These are phyloP conservation scores for Metridium senile DNA, from an alignment of 92 coral and sea anemone species.

Conservation along the genomic window DNA sequence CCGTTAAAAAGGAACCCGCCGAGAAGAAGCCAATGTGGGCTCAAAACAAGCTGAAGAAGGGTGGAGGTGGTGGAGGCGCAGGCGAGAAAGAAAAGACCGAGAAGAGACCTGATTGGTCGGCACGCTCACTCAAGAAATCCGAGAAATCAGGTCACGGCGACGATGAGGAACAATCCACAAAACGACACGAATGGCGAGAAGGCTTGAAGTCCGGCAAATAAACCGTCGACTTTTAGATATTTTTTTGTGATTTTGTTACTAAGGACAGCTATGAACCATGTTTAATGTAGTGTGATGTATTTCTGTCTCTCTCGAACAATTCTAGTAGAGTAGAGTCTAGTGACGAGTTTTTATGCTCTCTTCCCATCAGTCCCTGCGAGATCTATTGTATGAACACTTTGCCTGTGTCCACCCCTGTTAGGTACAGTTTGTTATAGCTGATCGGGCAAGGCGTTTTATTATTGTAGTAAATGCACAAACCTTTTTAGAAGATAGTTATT, in stretches of 20 bases:
- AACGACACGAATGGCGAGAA: slow-evolving; percentile 85
- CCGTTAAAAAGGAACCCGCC: slow-evolving; percentile 58
- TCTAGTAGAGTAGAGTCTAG: slow-evolving; percentile 8
- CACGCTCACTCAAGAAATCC: slow-evolving; percentile 88
- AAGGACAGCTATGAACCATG: not conserved
- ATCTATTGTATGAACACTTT: slow-evolving; percentile 4
- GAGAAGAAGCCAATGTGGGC: slow-evolving; percentile 75
- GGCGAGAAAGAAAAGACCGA: slow-evolving; percentile 37
- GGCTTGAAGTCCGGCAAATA: slow-evolving; percentile 59
- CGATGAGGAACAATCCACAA: slow-evolving; percentile 47
- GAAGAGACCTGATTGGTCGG: slow-evolving; percentile 78
- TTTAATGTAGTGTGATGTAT: not conserved
- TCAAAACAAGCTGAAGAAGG: slow-evolving; percentile 73
- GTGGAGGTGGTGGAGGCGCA: slow-evolving; percentile 62
- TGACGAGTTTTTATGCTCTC: not conserved
- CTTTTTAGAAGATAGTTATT: not conserved
- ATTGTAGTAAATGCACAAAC: too few relatives aligned
- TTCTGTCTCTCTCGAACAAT: not conserved
- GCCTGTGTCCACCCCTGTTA: slow-evolving; percentile 20
- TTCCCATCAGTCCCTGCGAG: slow-evolving; percentile 1
- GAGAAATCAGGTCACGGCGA: slow-evolving; percentile 70
- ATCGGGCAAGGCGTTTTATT: not conserved
- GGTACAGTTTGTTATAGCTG: not conserved
- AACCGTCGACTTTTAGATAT: slow-evolving; percentile 3
- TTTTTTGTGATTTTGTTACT: slow-evolving; percentile 21